Base-by-base conservation (phyloP, 2,888 invertebrate species). In the Tuta absoluta region DNA sequence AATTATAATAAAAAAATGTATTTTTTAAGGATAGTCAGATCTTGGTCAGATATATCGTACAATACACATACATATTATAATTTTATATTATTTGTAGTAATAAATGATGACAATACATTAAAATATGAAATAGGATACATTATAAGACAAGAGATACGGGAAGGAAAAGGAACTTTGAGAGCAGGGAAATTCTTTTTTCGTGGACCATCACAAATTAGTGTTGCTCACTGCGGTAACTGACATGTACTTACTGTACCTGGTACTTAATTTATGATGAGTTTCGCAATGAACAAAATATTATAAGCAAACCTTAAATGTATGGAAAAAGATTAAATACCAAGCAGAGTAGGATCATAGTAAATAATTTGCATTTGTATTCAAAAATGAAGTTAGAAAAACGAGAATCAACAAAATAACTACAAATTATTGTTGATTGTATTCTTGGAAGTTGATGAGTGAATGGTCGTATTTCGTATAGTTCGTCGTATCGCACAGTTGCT, bases 381-480 rank as follows among this genome's bases (percentile, higher is more conserved):
- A 41, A 41, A 41, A 14, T 3, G 14, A 14, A 41, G 12, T 12
- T 17, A 45, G 17, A 17, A n/a, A 45, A 45, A 45, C 45, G 11
- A 45, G 45, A 45, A 45, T 17, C 45, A 53, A 53, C 23, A 24
- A 53, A 23, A 53, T 2, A 4, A 14, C 51, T 53, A 53, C 49
- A 58, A 63, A 19, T 17, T 63, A 14, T 33, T 81, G 81, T 78
- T 85, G 85, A 87, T 88, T 86, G 85, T 84, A 80, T 87, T 89
- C 89, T 83, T 66, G 77, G 88, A 89, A 89, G 76, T 78, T 79
- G 28, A 56, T 56, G 56, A 75, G 78, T 85, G 80, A 84, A 80
- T 77, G 78, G 82, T 82, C 76, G 75, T 77, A 79, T 82, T 84
- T 80, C 75, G 75, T 80, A 78, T 75, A 73, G 75, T 73, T 75